phyloP scores from a whole-genome alignment of 2,888 invertebrate genomes.

The Sycophila texana region DNA sequence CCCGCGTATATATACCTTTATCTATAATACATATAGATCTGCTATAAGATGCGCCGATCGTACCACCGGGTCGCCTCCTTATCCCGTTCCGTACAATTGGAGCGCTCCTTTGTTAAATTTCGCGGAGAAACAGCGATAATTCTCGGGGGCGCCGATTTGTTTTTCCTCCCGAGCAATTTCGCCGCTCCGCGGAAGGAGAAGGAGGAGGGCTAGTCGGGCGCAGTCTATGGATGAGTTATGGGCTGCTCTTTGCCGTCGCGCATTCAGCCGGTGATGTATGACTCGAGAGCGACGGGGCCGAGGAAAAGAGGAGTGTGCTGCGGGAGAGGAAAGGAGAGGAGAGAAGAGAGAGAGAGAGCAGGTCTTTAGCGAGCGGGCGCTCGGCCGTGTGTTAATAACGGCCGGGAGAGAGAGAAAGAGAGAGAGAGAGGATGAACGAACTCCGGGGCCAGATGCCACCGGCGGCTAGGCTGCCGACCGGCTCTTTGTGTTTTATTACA shows the following conservation, averaged over 20 bases:
- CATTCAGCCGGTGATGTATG: constrained; percentile 72
- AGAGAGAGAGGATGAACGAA: constrained; percentile 62
- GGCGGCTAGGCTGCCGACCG: constrained; percentile 62
- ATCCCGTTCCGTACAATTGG: constrained; percentile 49
- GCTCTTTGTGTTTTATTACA: constrained; percentile 74
- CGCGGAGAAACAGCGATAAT: constrained; percentile 44
- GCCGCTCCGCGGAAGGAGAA: constrained; percentile 4
- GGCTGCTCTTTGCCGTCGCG: constrained; percentile 71
- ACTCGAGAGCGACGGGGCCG: constrained; percentile 57
- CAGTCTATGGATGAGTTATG: constrained; percentile 72
- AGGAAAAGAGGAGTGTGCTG: neutral
- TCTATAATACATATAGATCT: neutral
- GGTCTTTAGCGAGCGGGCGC: constrained; percentile 37
- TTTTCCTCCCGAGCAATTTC: constrained; percentile 51
- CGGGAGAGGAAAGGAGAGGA: constrained; percentile 59
- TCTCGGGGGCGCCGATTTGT: constrained; percentile 37
- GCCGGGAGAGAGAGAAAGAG: constrained; percentile 69
- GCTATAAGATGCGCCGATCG: neutral
- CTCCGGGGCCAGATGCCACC: constrained; percentile 66
- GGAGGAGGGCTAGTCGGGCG: constrained; percentile 56
- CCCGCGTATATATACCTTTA: neutral
- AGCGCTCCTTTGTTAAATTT: constrained; percentile 35
- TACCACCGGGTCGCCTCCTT: constrained; percentile 19
- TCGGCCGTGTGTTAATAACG: constrained; percentile 27
- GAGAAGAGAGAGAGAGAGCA: constrained; percentile 64